These are phyloP conservation scores for Pantherophis alleghaniensis DNA, from an alignment of 2,797 vertebrate species.

Conservation along the genomic window DNA sequence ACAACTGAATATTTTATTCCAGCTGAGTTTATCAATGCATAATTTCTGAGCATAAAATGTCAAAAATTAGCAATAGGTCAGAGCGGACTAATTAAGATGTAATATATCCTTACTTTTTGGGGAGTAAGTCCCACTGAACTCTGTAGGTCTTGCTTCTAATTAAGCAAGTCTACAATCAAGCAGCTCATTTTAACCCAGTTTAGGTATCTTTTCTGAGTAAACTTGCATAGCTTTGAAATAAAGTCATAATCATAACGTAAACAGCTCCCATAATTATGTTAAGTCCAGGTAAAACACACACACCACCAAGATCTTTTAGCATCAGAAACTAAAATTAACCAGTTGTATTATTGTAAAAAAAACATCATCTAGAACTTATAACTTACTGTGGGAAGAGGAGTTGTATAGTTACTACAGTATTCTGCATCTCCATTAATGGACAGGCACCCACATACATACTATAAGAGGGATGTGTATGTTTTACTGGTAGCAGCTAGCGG, in stretches of 20 bases:
- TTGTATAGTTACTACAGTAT: background rate
- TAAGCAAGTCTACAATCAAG: background rate
- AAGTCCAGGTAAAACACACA: background rate
- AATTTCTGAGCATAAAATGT: background rate
- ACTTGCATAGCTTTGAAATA: background rate
- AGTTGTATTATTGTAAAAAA: background rate
- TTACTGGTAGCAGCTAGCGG: background rate
- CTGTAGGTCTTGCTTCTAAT: background rate
- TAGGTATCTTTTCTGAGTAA: background rate
- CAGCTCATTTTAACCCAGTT: background rate
- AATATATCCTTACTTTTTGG: background rate
- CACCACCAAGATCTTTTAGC: background rate
- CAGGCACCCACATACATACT: background rate
- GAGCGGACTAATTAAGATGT: background rate
- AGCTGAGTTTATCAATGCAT: background rate
- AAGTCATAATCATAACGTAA: background rate
- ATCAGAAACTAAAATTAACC: background rate
- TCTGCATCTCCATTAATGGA: background rate
- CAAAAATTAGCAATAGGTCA: conserved; percentile 14
- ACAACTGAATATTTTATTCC: conserved; percentile 18
- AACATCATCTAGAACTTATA: background rate
- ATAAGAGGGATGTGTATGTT: background rate
- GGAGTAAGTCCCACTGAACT: background rate
- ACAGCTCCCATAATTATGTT: background rate
- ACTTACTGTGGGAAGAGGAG: background rate